Percentiles rank a stretch among this genome's conserved stretches.
These are phyloP conservation scores for Muscicapa striata DNA, from an alignment of 2,797 vertebrate species.

Conservation along the genomic window DNA sequence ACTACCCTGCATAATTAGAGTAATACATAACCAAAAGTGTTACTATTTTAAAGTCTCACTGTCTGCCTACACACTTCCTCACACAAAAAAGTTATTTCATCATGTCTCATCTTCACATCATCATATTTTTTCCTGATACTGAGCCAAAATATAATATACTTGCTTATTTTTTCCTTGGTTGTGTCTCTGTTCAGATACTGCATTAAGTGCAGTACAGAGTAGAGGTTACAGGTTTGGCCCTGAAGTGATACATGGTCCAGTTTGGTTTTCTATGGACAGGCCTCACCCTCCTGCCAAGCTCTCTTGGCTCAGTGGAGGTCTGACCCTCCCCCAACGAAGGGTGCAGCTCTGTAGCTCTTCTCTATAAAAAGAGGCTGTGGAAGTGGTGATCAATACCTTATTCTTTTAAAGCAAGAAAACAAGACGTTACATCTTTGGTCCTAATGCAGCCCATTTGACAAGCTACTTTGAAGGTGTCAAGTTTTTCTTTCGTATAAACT, in stretches of 20 bases:
- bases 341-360: neutral
- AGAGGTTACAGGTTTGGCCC: neutral
- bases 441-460: constrained; percentile 41
- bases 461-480: constrained; percentile 1
- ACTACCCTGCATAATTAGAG: neutral
- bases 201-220: neutral
- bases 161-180: neutral
- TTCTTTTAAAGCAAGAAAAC: constrained; percentile 55
- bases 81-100: neutral
- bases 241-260: neutral
- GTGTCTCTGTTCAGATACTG: neutral
- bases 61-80: neutral
- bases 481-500: neutral
- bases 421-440: constrained; percentile 54
- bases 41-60: neutral
- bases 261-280: neutral
- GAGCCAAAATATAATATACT: neutral
- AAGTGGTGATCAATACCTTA: neutral
- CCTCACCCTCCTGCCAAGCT: neutral
- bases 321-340: neutral
- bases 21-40: neutral
- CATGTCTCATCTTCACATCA: neutral
- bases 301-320: neutral
- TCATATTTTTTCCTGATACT: neutral
- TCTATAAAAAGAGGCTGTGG: neutral